phyloP scores from a whole-genome alignment of 2,113 vertebrate genomes.

The Phocoena sinus region DNA sequence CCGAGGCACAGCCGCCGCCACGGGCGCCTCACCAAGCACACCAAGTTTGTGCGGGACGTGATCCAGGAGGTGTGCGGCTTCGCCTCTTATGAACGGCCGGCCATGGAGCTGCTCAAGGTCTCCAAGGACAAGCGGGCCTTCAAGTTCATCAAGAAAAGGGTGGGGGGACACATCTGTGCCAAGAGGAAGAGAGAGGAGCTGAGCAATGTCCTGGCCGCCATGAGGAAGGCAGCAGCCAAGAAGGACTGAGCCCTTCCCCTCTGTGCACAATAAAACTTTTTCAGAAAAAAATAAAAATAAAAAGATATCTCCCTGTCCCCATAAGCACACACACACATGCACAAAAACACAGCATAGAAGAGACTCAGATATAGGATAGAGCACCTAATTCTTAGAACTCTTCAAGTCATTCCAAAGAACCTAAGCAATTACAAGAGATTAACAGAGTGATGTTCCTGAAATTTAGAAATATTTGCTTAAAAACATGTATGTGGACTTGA shows the following conservation, averaged over 20 bases:
- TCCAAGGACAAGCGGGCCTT: slow-evolving; percentile 97
- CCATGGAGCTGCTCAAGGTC: slow-evolving; percentile 96
- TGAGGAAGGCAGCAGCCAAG: slow-evolving; percentile 97
- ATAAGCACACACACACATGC: neutral
- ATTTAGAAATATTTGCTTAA: slow-evolving; percentile 24
- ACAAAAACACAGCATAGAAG: neutral
- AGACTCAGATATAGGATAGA: neutral
- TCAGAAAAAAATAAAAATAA: neutral
- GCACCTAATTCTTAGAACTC: neutral
- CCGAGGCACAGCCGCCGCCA: too few relatives aligned
- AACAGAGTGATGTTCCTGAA: neutral
- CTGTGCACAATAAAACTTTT: slow-evolving; percentile 73
- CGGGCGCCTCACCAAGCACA: slow-evolving; percentile 82
- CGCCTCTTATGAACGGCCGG: slow-evolving; percentile 91
- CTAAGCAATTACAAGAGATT: neutral
- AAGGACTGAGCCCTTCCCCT: slow-evolving; percentile 86
- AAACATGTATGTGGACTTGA: neutral
- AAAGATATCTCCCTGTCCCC: neutral
- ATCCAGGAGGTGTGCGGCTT: slow-evolving; percentile 97
- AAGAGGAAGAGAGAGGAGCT: slow-evolving; percentile 96
- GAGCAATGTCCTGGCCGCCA: slow-evolving; percentile 93
- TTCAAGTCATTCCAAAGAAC: neutral
- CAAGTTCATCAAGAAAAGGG: slow-evolving; percentile 98
- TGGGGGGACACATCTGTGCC: slow-evolving; percentile 88
- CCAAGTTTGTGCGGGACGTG: slow-evolving; percentile 95